Evolutionary conservation across 2,888 invertebrate genomes (phyloP).

Genomic region (Schizotus pectinicornis): DNA sequence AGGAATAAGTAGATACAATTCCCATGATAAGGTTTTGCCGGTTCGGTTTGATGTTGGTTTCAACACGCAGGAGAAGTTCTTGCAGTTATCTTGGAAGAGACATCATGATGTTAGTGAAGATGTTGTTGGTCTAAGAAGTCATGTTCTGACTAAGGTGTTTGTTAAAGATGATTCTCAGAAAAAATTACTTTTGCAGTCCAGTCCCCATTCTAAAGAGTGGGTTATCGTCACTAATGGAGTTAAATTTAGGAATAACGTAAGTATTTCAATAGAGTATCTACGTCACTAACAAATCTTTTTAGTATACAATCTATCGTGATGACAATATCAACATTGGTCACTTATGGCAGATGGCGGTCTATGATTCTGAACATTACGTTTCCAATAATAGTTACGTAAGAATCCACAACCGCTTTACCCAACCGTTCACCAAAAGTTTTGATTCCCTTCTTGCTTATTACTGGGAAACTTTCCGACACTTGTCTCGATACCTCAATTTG

Average conservation of each 20-base stretch:
- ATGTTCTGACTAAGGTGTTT: conserved; percentile 51
- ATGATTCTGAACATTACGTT: conserved; percentile 47
- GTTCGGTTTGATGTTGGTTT: conserved; percentile 44
- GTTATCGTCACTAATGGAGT: conserved; percentile 50
- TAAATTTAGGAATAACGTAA: conserved; percentile 41
- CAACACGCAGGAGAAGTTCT: conserved; percentile 42
- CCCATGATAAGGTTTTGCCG: conserved; percentile 49
- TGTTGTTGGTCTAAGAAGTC: conserved; percentile 45
- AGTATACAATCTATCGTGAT: conserved; percentile 32
- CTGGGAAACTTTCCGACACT: too few relatives aligned
- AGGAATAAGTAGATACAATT: conserved; percentile 49
- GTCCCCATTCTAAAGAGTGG: conserved; percentile 47
- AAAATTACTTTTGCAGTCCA: conserved; percentile 44
- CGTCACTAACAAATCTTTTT: conserved; percentile 12
- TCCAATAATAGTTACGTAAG: conserved; percentile 17
- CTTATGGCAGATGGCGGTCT: conserved; percentile 35
- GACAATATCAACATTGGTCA: conserved; percentile 48
- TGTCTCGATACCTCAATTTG: too few relatives aligned
- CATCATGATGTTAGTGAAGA: conserved; percentile 43
- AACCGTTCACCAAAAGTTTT: conserved; percentile 15
- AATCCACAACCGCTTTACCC: not conserved
- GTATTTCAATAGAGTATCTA: conserved; percentile 23
- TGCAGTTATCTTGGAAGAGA: conserved; percentile 49
- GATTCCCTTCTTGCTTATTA: too few relatives aligned
- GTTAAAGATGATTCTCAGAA: conserved; percentile 44